A percentile compares a stretch with the other conserved stretches of the same genome.
Conservation (phyloP, 2,888 invertebrate species). For the Cataglyphis cursor region DNA sequence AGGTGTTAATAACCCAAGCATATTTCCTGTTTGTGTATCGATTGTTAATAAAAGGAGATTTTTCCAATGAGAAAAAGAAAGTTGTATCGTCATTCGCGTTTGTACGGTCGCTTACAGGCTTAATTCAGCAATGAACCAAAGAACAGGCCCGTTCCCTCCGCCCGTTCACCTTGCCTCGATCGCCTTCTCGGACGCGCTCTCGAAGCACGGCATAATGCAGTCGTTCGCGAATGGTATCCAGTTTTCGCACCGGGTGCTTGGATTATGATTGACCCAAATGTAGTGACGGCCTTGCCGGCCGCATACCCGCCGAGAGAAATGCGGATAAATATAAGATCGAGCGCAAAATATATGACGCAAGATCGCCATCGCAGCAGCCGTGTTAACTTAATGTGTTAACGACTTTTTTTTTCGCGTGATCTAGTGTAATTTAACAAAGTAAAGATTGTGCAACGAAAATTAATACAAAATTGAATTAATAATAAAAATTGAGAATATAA, state of each 20-base stretch:
- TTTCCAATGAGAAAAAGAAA: background rate
- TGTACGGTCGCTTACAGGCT: background rate
- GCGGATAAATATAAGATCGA: conserved; percentile 51
- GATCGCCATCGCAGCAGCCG: background rate
- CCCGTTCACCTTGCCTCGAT: conserved; percentile 57
- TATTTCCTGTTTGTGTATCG: background rate
- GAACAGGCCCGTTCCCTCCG: conserved; percentile 33
- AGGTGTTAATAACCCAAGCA: background rate
- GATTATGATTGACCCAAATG: conserved; percentile 57
- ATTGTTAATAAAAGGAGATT: conserved; percentile 5
- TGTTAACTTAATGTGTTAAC: background rate
- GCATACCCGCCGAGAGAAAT: conserved; percentile 44
- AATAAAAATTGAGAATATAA: background rate
- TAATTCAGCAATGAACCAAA: conserved; percentile 34
- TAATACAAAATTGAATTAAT: background rate
- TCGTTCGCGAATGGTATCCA: conserved; percentile 43
- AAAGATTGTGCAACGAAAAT: background rate
- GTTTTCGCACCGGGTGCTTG: conserved; percentile 44
- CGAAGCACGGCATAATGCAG: conserved; percentile 34
- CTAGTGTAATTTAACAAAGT: background rate
- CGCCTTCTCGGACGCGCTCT: conserved; percentile 40
- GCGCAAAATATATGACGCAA: background rate
- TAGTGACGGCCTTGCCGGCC: conserved; percentile 50
- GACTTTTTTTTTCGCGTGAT: background rate
- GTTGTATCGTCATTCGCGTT: background rate